Evolutionary conservation across 2,797 vertebrate genomes (phyloP).

Genomic region (Carcharodon carcharias): DNA sequence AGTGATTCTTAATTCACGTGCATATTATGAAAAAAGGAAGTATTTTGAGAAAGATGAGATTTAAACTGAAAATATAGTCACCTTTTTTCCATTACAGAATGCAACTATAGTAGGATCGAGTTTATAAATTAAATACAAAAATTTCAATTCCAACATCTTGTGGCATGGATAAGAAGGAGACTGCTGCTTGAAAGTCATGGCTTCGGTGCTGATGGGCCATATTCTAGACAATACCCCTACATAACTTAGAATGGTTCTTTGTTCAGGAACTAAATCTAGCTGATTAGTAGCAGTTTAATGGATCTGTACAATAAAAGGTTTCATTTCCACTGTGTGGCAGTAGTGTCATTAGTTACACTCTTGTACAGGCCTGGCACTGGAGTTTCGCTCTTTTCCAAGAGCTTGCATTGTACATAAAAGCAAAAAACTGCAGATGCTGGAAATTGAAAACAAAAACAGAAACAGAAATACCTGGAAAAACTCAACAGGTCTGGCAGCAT

Average conservation of each 20-base stretch:
- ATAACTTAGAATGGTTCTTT: background rate
- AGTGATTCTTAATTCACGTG: background rate
- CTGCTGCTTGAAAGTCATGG: background rate
- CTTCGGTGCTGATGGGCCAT: background rate
- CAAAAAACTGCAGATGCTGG: no score
- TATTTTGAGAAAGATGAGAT: background rate
- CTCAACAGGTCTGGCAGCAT: no score
- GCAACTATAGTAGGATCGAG: background rate
- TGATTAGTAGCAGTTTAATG: background rate
- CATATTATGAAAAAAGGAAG: background rate
- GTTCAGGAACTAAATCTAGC: background rate
- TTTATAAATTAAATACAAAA: background rate
- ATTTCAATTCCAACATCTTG: background rate
- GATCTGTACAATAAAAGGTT: background rate
- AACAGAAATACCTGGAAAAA: no score
- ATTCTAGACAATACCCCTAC: background rate
- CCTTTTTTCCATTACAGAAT: background rate
- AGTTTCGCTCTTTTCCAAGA: background rate
- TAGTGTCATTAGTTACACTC: background rate
- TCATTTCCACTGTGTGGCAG: background rate
- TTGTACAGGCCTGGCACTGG: background rate
- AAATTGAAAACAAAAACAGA: no score
- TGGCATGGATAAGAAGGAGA: background rate
- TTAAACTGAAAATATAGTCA: background rate
- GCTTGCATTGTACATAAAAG: background rate